Evolutionary conservation across 2,113 vertebrate genomes (phyloP).

Genomic region (Pagrus major): DNA sequence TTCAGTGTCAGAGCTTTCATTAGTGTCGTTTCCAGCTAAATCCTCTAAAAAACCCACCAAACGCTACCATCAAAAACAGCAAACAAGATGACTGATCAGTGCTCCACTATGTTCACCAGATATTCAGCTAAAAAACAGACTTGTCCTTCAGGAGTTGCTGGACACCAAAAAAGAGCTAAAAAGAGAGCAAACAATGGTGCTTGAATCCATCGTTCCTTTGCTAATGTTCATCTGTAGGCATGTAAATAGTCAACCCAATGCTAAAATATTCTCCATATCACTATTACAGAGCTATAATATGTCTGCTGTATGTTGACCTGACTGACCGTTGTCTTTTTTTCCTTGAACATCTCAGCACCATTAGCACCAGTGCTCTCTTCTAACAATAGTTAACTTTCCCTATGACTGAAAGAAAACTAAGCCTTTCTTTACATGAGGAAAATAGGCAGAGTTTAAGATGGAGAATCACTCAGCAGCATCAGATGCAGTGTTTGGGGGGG

Average conservation of each 20-base stretch:
- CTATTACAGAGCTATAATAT: too few relatives aligned
- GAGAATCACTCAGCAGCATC: not conserved
- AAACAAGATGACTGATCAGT: too few relatives aligned
- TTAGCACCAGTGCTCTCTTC: not conserved
- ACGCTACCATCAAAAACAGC: not conserved
- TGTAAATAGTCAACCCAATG: not conserved
- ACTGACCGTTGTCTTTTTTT: not conserved
- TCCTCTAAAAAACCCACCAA: not conserved
- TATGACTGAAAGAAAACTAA: not conserved
- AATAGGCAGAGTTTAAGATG: constrained; percentile 6
- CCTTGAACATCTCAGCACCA: too few relatives aligned
- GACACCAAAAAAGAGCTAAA: not conserved
- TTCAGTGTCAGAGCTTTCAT: not conserved
- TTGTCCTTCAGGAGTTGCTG: not conserved
- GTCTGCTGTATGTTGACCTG: not conserved
- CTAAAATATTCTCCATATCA: too few relatives aligned
- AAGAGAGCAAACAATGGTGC: not conserved
- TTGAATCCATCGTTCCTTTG: not conserved
- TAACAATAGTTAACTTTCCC: not conserved
- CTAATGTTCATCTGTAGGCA: not conserved
- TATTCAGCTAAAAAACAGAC: not conserved
- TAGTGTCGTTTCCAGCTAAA: not conserved
- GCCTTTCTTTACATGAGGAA: not conserved
- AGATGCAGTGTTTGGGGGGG: not conserved
- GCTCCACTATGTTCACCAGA: too few relatives aligned